phyloP scores from a whole-genome alignment of 2,888 invertebrate species.

The Volucella inanis region DNA sequence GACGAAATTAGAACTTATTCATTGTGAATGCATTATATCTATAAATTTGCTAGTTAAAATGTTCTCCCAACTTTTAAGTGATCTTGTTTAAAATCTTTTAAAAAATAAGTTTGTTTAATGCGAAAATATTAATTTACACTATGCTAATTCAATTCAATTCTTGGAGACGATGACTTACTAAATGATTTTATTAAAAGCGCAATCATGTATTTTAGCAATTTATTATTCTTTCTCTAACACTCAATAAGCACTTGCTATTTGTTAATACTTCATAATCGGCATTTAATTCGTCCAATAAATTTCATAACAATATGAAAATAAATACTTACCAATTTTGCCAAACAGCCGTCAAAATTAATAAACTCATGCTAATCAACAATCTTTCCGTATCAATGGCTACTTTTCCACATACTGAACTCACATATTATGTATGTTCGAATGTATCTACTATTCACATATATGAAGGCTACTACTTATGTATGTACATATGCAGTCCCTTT shows the following conservation, averaged over 20 bases:
- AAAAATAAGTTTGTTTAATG: too few species aligned
- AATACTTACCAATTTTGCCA: conserved; percentile 7
- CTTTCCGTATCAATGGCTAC: conserved; percentile 43
- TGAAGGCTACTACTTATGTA: neutral
- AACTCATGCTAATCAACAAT: conserved; percentile 46
- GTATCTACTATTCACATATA: neutral
- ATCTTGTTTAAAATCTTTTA: too few species aligned
- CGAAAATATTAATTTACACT: neutral
- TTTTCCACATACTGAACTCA: conserved; percentile 9
- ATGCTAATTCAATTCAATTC: conserved; percentile 8
- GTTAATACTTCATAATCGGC: conserved; percentile 41
- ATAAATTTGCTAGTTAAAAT: too few species aligned
- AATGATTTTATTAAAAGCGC: neutral
- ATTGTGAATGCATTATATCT: too few species aligned
- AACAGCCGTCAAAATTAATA: conserved; percentile 58
- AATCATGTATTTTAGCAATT: neutral
- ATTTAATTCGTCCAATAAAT: conserved; percentile 53
- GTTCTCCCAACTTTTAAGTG: too few species aligned
- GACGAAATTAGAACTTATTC: too few species aligned
- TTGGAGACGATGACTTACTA: neutral
- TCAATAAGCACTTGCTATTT: conserved; percentile 21
- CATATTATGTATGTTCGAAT: neutral
- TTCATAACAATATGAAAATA: conserved; percentile 14
- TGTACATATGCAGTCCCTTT: conserved; percentile 20
- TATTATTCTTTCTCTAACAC: conserved; percentile 4